These are phyloP conservation scores for Macquaria ambigua DNA, from an alignment of 2,113 vertebrate genomes.

Conservation along the genomic window DNA sequence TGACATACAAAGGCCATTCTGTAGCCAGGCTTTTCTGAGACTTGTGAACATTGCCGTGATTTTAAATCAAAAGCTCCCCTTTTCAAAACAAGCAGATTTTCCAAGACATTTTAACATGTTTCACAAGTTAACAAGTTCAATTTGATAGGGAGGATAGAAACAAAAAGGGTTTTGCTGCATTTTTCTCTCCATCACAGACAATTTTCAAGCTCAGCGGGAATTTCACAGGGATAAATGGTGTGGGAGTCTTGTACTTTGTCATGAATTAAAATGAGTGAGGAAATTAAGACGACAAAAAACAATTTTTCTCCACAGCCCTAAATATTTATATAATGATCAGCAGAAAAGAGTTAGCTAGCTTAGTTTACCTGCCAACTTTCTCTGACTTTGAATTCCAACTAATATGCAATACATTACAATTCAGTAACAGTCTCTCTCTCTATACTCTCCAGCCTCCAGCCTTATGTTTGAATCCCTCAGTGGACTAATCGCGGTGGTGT, in stretches of 20 bases:
- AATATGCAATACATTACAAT: background rate
- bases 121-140: background rate
- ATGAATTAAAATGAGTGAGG: conserved; percentile 1
- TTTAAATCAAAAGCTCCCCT: background rate
- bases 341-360: background rate
- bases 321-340: conserved; percentile 12
- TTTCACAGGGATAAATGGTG: conserved; percentile 21
- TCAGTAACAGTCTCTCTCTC: background rate
- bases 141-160: background rate
- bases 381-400: background rate
- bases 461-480: conserved; percentile 3
- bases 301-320: background rate
- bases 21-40: background rate
- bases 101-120: background rate
- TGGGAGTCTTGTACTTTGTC: conserved; percentile 7
- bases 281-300: conserved; percentile 21
- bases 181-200: background rate
- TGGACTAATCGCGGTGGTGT: background rate
- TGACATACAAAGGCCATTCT: background rate
- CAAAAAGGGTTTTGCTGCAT: background rate
- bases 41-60: too few relatives aligned
- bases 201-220: background rate
- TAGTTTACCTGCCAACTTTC: background rate
- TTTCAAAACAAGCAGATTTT: background rate
- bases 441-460: background rate